Base-by-base conservation (phyloP, 2,797 vertebrate genomes). In the Diglossa cyanea region DNA sequence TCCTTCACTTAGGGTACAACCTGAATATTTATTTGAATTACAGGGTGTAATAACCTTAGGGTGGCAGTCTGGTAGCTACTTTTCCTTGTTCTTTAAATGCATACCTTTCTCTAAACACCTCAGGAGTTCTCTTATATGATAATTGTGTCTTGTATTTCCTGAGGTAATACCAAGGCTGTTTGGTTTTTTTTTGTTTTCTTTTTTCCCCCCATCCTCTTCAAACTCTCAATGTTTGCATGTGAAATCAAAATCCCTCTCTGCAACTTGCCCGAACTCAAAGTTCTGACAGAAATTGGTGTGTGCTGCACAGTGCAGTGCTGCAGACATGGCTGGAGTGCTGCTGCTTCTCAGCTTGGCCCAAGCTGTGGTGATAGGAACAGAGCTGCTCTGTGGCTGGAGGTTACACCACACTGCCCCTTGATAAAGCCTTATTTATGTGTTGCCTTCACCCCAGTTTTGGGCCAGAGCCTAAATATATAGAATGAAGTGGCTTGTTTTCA, bases 381-480 rank as follows among this genome's bases (percentile, higher is more conserved):
- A 90, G 75, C 81, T 75, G 63, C 81, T 91, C 67, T 77, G 84
- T 86, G 78, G 54, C 66, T 57, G 58, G 73, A 83, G 81, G 92
- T 74, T 87, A 79, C 87, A 94, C 81, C 82, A 80, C 60, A 2
- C 62, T 74, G 89, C 91, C 39, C 65, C 55, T 73, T 78, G 87
- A 85, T 92, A 93, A 92, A 88, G 75, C 85, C 68, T 74, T 91
- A 37, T 86, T 92, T 82, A 30, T 72, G 45, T 11, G 2, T 54
- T 2, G 47, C 42, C 35, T 74, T 93, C 58, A 5, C 40, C 83
- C 66, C 47, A 45, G 0, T 71, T 92, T 75, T 92, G 95, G 76
- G 60, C 61, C 44, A 30, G 31, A 72, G 79, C 91, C 82, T 95
- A 88, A 86, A 70, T 73, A 55, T 79, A 86, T 94, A 86, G 91